A percentile compares a stretch with the other conserved stretches of the same genome.
These are phyloP conservation scores for Dioctria rufipes DNA, from an alignment of 2,888 invertebrate species.

Conservation along the genomic window DNA sequence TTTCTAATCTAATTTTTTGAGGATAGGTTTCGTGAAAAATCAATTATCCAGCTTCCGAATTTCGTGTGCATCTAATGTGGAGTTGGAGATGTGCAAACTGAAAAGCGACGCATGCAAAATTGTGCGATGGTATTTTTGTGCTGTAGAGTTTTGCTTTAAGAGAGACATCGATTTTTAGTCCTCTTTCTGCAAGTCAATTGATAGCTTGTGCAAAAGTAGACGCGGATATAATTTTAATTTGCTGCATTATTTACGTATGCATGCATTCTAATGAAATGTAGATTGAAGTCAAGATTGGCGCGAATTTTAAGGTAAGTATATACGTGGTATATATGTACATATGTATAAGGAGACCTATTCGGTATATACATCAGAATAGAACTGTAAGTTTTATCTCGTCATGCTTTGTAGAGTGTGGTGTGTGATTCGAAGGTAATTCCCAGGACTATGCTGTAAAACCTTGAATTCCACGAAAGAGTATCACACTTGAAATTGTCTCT, in stretches of 20 bases:
- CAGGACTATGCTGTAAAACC: too few relatives aligned
- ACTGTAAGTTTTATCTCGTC: too few relatives aligned
- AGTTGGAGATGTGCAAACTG: conserved; percentile 17
- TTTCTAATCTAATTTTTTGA: not conserved
- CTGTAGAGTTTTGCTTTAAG: not conserved
- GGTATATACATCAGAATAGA: too few relatives aligned
- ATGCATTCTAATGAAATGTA: not conserved
- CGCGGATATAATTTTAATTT: conserved; percentile 1
- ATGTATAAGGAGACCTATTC: too few relatives aligned
- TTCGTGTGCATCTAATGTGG: conserved; percentile 45
- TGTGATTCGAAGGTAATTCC: too few relatives aligned
- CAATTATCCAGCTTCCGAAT: conserved; percentile 45
- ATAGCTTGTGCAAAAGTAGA: not conserved
- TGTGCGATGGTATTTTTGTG: not conserved
- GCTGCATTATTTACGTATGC: not conserved
- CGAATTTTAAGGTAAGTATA: too few relatives aligned
- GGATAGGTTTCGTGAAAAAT: conserved; percentile 35
- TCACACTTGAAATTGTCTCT: too few relatives aligned
- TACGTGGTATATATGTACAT: too few relatives aligned
- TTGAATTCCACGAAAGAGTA: too few relatives aligned
- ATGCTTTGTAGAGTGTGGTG: too few relatives aligned
- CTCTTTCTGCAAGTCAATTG: conserved; percentile 22
- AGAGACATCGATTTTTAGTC: conserved; percentile 33
- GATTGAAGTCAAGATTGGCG: not conserved
- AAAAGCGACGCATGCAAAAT: conserved; percentile 39